Evolutionary conservation across 2,888 invertebrate species (phyloP).

Genomic region (Neria commutata): DNA sequence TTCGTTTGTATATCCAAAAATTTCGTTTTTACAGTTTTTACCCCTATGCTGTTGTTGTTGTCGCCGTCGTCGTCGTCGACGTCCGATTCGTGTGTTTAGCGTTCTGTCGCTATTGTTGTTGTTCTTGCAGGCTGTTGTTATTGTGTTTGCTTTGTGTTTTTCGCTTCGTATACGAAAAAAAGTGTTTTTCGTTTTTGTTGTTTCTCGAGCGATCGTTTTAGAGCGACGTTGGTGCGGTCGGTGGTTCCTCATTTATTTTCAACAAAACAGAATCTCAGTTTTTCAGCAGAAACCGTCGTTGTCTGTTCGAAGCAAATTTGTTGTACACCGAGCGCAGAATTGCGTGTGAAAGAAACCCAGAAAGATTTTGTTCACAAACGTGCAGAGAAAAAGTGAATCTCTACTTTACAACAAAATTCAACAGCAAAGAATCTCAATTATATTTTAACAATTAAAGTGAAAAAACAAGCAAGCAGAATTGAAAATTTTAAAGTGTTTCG

Average conservation of each 20-base stretch:
- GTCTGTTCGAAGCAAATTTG: slow-evolving; percentile 18
- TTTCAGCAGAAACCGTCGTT: slow-evolving; percentile 30
- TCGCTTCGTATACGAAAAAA: neutral
- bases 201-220: neutral
- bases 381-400: too few species aligned
- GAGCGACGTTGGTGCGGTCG: too few species aligned
- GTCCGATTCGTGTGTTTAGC: neutral
- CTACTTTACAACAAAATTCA: too few species aligned
- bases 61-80: neutral
- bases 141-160: neutral
- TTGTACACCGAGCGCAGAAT: too few species aligned
- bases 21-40: too few species aligned
- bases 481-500: too few species aligned
- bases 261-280: slow-evolving; percentile 28
- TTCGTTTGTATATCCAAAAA: too few species aligned
- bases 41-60: neutral
- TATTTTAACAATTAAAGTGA: too few species aligned
- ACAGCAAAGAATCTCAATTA: too few species aligned
- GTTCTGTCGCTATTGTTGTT: neutral
- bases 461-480: too few species aligned
- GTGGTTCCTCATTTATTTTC: slow-evolving; percentile 27
- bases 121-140: neutral
- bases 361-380: too few species aligned
- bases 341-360: slow-evolving; percentile 5
- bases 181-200: slow-evolving; percentile 2